Base-by-base conservation (phyloP, 2,797 vertebrate species). In the Parauchenoglanis ngamensis region DNA sequence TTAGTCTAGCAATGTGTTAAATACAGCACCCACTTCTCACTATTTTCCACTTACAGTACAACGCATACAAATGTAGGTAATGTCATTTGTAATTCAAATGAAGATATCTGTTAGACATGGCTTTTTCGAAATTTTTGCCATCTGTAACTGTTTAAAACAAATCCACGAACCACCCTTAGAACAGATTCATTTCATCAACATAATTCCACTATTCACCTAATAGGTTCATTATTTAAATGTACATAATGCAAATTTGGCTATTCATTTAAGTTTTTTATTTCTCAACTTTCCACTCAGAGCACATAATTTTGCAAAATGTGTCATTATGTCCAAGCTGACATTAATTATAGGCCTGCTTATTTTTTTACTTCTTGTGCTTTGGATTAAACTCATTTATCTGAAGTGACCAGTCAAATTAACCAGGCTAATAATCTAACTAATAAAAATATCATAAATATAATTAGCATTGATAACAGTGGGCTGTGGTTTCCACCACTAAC, bases 41-140 rank as follows among this genome's bases (percentile, higher is more conserved):
- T 75, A 7, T n/a, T n/a, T 5, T 7, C 5, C 25, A 46, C 5
- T 19, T 76, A 52, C 49, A 28, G 44, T 7, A 28, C 25, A 76
- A 76, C 28, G 49, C 49, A 76, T 52, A 54, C 35, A 23, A 1
- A 72, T 52, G n/a, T 11, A 76, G 25, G 13, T 12, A n/a, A 77
- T 56, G 49, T 31, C 19, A 21, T 78, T 78, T 56, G 46, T 77
- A 75, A 56, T 77, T 77, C n/a, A 77, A 31, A 78, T 21, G 17
- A 17, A 75, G 4, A 56, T 15, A 13, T 76, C 21, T 76, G 11
- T 17, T 13, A 23, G 10, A 17, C 19, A 52, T 11, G 46, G 46
- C n/a, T 52, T n/a, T 15, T 52, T 0, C 1, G 28, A 76, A 77
- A 1, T 57, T 2, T 35, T 57, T 28, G 46, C 46, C 23, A 13